Percentiles rank a stretch among this genome's conserved stretches.
phyloP scores from a whole-genome alignment of 2,113 vertebrate species.

The Recurvirostra avosetta region DNA sequence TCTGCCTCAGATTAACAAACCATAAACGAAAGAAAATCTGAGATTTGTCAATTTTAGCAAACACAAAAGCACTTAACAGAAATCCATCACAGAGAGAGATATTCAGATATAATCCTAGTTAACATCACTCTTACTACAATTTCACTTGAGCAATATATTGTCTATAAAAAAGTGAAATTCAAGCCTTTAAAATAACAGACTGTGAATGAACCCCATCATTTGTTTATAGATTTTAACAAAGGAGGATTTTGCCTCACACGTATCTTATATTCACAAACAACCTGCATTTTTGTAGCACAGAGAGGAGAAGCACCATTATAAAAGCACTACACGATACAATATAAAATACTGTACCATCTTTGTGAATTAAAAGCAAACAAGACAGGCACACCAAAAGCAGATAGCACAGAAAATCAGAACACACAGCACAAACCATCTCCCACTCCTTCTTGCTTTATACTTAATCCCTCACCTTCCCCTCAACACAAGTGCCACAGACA shows the following conservation, averaged over 20 bases:
- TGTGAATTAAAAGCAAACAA: neutral
- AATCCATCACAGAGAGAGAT: neutral
- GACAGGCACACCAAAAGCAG: neutral
- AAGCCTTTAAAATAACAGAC: neutral
- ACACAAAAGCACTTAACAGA: neutral
- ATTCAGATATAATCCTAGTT: neutral
- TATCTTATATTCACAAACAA: neutral
- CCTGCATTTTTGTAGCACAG: neutral
- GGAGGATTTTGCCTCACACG: neutral
- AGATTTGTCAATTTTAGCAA: neutral
- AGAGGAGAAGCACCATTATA: neutral
- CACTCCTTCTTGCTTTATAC: neutral
- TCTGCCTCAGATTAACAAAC: constrained; percentile 63
- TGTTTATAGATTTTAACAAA: neutral
- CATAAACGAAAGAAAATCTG: neutral
- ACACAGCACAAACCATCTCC: neutral
- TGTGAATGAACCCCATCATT: neutral
- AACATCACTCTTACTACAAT: neutral
- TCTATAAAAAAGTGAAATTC: neutral
- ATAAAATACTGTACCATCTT: neutral
- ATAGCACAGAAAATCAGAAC: neutral
- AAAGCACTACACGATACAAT: neutral
- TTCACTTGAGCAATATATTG: neutral
- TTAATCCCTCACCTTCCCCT: neutral
- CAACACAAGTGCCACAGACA: neutral